Conservation (phyloP, 1,140 invertebrate genomes). For the Bombus impatiens region DNA sequence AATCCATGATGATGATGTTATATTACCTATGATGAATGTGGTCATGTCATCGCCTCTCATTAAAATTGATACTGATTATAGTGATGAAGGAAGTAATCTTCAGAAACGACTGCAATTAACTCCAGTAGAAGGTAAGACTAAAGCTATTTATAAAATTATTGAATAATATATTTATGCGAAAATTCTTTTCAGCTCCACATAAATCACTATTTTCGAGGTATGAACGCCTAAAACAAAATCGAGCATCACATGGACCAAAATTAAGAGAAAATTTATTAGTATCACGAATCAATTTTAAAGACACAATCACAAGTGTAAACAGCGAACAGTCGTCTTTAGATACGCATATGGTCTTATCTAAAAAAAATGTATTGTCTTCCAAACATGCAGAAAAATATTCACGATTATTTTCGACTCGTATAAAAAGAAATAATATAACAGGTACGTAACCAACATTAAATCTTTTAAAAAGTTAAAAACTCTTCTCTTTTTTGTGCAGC, state of each 20-base stretch:
- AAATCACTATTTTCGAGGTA: conserved; percentile 73
- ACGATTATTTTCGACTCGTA: conserved; percentile 63
- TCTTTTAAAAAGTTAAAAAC: neutral
- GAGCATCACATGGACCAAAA: conserved; percentile 23
- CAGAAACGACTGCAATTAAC: conserved; percentile 70
- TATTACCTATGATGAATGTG: conserved; percentile 53
- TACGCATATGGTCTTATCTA: conserved; percentile 27
- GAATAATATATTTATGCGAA: neutral
- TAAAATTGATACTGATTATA: conserved; percentile 62
- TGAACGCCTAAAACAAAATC: conserved; percentile 46
- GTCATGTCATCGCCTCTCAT: conserved; percentile 73
- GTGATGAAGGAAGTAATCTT: conserved; percentile 46
- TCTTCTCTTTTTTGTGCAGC: conserved; percentile 15
- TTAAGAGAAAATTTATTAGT: conserved; percentile 61
- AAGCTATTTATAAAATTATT: neutral
- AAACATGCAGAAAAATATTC: conserved; percentile 69
- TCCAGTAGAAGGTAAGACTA: conserved; percentile 68
- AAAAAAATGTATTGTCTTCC: conserved; percentile 32
- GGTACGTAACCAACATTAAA: conserved; percentile 37
- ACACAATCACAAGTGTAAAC: conserved; percentile 49
- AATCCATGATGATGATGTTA: conserved; percentile 24
- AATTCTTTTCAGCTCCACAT: conserved; percentile 62
- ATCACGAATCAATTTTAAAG: conserved; percentile 73
- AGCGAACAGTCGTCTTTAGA: conserved; percentile 47
- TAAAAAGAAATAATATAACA: conserved; percentile 48